Evolutionary conservation across 2,797 vertebrate genomes (phyloP).

Genomic region (Pseudopleuronectes americanus): DNA sequence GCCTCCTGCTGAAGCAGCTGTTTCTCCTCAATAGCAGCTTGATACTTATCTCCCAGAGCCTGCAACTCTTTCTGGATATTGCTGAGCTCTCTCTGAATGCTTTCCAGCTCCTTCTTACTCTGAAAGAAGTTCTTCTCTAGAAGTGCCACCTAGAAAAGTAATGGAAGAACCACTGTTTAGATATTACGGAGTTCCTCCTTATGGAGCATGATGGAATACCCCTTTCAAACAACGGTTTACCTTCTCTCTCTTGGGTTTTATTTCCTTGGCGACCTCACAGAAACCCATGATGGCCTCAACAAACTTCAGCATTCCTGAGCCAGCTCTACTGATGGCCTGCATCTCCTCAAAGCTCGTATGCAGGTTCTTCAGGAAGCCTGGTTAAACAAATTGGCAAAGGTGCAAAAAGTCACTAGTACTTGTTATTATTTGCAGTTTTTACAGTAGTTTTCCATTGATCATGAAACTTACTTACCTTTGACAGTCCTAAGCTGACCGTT

Average conservation of each 20-base stretch:
- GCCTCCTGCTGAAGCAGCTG: conserved; percentile 92
- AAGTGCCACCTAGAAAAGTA: conserved; percentile 86
- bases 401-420: too few relatives aligned
- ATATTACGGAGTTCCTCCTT: not conserved
- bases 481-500: conserved; percentile 89
- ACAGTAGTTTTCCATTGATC: not conserved
- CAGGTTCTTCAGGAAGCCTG: conserved; percentile 89
- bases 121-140: conserved; percentile 91
- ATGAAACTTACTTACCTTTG: conserved; percentile 82
- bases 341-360: conserved; percentile 91
- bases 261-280: conserved; percentile 91
- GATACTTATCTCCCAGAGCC: conserved; percentile 87
- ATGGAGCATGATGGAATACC: not conserved
- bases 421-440: not conserved
- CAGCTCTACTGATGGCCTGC: conserved; percentile 95
- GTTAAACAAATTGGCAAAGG: conserved; percentile 1
- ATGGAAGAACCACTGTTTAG: not conserved
- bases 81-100: conserved; percentile 88
- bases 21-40: conserved; percentile 88
- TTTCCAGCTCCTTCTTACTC: conserved; percentile 89
- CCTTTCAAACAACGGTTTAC: conserved; percentile 68
- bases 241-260: conserved; percentile 97
- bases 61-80: conserved; percentile 88
- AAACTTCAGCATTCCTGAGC: conserved; percentile 95
- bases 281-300: conserved; percentile 96